Conservation (phyloP, 1,140 invertebrate species). For the Lepidurus packardi region DNA sequence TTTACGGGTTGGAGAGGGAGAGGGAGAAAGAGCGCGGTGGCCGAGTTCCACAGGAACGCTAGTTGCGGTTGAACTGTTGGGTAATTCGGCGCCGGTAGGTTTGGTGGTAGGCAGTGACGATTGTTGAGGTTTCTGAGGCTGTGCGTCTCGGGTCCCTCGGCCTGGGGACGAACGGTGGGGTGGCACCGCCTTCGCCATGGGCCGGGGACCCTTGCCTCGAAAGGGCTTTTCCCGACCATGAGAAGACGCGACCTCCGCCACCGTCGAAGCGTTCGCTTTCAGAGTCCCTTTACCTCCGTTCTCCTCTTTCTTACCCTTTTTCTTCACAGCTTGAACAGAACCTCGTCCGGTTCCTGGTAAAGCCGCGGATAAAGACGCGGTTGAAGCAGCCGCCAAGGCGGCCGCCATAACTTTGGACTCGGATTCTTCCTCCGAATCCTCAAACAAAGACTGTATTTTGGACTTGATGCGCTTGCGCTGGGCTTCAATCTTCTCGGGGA, state of each 20-base stretch:
- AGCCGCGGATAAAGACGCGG: neutral
- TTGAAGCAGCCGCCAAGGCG: neutral
- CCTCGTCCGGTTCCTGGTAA: too few relatives aligned
- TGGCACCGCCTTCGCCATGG: constrained; percentile 31
- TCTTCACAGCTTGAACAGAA: neutral
- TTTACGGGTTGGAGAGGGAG: constrained; percentile 24
- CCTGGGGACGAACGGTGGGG: constrained; percentile 30
- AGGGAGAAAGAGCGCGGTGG: constrained; percentile 18
- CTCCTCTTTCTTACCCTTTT: constrained; percentile 26
- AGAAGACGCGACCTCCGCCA: constrained; percentile 11
- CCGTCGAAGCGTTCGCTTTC: constrained; percentile 6
- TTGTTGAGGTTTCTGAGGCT: constrained; percentile 29
- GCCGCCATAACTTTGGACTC: constrained; percentile 2
- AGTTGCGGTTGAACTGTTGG: neutral
- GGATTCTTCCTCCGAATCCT: constrained; percentile 25
- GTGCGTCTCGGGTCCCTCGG: constrained; percentile 34
- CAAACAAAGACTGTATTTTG: constrained; percentile 27
- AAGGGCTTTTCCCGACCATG: constrained; percentile 34
- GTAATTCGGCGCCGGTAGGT: neutral
- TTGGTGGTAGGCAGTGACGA: constrained; percentile 29
- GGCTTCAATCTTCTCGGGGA: constrained; percentile 24
- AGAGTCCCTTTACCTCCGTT: constrained; percentile 19
- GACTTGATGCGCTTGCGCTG: constrained; percentile 29
- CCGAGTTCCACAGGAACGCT: constrained; percentile 19
- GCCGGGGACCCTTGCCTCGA: constrained; percentile 36